These are phyloP conservation scores for Phainopepla nitens DNA, from an alignment of 2,113 vertebrate species.

Conservation along the genomic window DNA sequence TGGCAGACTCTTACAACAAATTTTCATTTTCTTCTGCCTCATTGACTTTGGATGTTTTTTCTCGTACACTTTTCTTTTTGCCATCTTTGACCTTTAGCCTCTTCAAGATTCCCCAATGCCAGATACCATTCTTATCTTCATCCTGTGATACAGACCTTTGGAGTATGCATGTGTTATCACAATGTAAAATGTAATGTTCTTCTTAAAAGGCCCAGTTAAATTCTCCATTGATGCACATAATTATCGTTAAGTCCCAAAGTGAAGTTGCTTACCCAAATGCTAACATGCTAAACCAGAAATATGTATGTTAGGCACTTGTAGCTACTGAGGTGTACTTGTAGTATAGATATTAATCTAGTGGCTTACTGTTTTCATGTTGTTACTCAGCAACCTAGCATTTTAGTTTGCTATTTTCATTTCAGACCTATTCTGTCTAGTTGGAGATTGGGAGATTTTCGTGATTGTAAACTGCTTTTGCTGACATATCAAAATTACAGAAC, in stretches of 20 bases:
- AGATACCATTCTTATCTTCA: conserved; percentile 74
- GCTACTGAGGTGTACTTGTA: background rate
- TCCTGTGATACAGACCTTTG: conserved; percentile 76
- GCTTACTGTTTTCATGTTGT: background rate
- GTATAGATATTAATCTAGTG: background rate
- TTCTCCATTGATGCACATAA: background rate
- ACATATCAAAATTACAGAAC: background rate
- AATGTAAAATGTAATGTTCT: conserved; percentile 15
- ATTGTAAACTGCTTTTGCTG: background rate
- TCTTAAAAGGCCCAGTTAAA: background rate
- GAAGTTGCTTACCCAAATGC: background rate
- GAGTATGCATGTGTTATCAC: conserved; percentile 71
- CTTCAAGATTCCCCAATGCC: conserved; percentile 83
- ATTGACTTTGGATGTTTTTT: conserved; percentile 71
- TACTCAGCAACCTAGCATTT: background rate
- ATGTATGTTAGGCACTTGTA: background rate
- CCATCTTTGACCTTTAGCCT: conserved; percentile 81
- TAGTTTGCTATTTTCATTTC: background rate
- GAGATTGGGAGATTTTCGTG: background rate
- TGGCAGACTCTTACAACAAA: conserved; percentile 82
- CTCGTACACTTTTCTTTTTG: conserved; percentile 80
- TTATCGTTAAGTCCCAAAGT: background rate
- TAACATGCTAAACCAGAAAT: background rate
- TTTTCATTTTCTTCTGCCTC: conserved; percentile 82
- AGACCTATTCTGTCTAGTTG: background rate